A percentile compares a stretch with the other conserved stretches of the same genome.
Conservation (phyloP, 2,888 invertebrate species). For the Pandemis cinnamomeana region DNA sequence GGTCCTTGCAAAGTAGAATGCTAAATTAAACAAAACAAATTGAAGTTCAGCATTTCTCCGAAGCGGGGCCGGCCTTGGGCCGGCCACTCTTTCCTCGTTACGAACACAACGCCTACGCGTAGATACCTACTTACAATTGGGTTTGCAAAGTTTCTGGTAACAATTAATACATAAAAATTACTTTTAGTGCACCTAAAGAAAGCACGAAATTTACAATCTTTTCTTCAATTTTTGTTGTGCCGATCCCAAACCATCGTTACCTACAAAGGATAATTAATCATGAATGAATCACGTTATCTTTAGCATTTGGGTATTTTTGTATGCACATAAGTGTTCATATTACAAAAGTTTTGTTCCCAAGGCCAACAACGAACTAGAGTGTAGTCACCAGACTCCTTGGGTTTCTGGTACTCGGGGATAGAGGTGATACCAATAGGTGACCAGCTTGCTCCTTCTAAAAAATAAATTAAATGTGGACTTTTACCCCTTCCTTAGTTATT, state of each 20-base stretch:
- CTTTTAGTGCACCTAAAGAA: background rate
- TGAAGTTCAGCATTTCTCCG: slow-evolving; percentile 9
- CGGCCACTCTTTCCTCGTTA: slow-evolving; percentile 7
- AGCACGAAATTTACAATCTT: background rate
- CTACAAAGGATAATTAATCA: background rate
- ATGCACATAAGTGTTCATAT: background rate
- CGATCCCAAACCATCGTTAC: background rate
- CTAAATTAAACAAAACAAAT: slow-evolving; percentile 1
- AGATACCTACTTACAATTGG: background rate
- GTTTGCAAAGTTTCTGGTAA: background rate
- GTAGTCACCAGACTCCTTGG: too few relatives aligned
- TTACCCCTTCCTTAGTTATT: too few relatives aligned
- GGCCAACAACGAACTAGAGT: too few relatives aligned
- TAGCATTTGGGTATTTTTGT: background rate
- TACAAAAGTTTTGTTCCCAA: too few relatives aligned
- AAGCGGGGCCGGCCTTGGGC: background rate
- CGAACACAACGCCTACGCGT: slow-evolving; percentile 3
- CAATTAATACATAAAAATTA: background rate
- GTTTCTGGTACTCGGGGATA: too few relatives aligned
- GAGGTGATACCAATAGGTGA: too few relatives aligned
- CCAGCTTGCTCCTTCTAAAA: too few relatives aligned
- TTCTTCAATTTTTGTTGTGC: background rate
- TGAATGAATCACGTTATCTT: slow-evolving; percentile 9
- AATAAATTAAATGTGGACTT: too few relatives aligned
- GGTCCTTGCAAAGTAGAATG: slow-evolving; percentile 5